Evolutionary conservation across 2,888 invertebrate genomes (phyloP).

Genomic region (Volucella inanis): DNA sequence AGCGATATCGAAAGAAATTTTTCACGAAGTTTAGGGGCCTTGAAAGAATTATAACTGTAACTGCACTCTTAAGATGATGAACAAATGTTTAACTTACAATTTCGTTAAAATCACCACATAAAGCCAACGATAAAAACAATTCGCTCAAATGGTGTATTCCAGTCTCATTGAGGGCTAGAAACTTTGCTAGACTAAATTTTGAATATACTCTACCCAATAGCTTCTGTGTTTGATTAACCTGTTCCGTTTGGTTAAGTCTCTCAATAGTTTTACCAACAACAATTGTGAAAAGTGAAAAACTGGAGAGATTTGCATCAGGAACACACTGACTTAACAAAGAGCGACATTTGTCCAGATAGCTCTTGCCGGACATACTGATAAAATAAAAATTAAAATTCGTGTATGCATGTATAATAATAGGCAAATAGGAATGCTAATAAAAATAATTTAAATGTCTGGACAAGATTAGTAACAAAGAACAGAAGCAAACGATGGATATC

Average conservation of each 20-base stretch:
- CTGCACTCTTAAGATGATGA: not conserved
- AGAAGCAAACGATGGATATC: too few species aligned
- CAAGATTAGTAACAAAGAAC: too few species aligned
- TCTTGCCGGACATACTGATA: conserved; percentile 77
- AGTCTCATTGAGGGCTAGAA: conserved; percentile 84
- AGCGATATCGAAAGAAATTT: conserved; percentile 81
- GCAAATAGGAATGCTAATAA: too few species aligned
- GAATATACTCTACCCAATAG: conserved; percentile 85
- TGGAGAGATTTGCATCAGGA: conserved; percentile 82
- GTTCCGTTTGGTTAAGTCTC: conserved; percentile 55
- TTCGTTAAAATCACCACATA: conserved; percentile 79
- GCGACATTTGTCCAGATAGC: conserved; percentile 82
- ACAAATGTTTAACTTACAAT: conserved; percentile 65
- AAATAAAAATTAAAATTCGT: not conserved
- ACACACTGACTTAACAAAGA: conserved; percentile 79
- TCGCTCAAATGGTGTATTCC: conserved; percentile 85
- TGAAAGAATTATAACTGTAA: conserved; percentile 22
- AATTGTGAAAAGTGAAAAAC: conserved; percentile 84
- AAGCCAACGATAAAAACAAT: conserved; percentile 80
- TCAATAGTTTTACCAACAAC: conserved; percentile 83
- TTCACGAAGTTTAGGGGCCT: conserved; percentile 81
- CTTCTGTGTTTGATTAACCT: conserved; percentile 80
- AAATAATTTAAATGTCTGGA: too few species aligned
- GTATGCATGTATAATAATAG: not conserved
- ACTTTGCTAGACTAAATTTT: conserved; percentile 85